Evolutionary conservation across 2,797 vertebrate genomes (phyloP), one percentile per base, ranked within the genome.

Genomic region (Oceanodroma leucorhoa): DNA sequence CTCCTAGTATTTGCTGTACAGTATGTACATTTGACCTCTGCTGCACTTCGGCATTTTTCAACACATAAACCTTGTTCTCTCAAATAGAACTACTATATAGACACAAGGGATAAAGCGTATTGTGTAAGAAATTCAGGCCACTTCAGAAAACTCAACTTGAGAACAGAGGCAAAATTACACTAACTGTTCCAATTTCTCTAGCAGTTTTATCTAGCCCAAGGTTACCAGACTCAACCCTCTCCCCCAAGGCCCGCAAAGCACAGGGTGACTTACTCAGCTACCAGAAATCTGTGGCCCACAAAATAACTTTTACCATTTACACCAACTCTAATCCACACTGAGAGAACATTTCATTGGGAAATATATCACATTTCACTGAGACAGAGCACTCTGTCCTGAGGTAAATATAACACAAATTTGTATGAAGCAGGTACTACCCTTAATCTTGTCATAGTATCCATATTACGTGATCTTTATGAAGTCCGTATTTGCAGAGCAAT

Each of bases 11-110:
- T 97, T 97, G 81, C 85, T 73, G 75, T 93, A 91, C 64, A 95
- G 67, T 77, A 41, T 94, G 82, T 70, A 81, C 53, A 89, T 90
- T 97, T 97, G 82, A 93, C 84, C 90, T 93, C 41, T 60, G 58
- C 36, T 0, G 18, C 75, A 87, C 81, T 95, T 92, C 4, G 18
- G 78, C 84, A 88, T 84, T 83, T 97, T 93, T 93, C 87, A 95
- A 87, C 66, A 87, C 79, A 94, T 93, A 96, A 96, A 94, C 81
- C 91, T 91, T 96, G 79, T 96, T 96, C 76, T 94, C 83, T 94
- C 95, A 91, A 90, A 94, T 69, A 91, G 92, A 96, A 95, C 70
- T 94, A 80, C 92, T 91, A 64, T 77, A 72, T 64, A 91, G 94
- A 91, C 71, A 95, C 86, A 90, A 66, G 97, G 58, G 81, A 96